Percentiles rank a stretch among this genome's conserved stretches.
Evolutionary conservation across 2,888 invertebrate species (phyloP).

Genomic region (Tinea semifulvella): DNA sequence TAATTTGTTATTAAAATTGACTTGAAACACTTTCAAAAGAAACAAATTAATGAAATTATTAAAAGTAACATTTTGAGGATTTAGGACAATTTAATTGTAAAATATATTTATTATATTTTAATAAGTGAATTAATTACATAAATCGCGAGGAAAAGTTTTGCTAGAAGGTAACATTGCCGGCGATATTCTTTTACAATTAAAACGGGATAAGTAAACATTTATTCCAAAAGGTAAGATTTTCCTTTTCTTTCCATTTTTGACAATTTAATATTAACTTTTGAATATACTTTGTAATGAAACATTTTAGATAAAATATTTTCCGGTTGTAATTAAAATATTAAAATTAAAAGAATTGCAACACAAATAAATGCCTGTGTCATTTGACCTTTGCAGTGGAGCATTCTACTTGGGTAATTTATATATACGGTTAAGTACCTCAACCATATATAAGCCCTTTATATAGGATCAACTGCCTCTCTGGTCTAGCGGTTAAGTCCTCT

Average conservation of each 20-base stretch:
- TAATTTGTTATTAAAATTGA: slow-evolving; percentile 1
- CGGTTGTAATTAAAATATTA: too few relatives aligned
- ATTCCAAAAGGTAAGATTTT: background rate
- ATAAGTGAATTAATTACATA: background rate
- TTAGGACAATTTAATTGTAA: background rate
- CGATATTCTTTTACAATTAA: background rate
- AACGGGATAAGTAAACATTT: slow-evolving; percentile 7
- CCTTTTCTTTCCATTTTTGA: background rate
- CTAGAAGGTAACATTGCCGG: background rate
- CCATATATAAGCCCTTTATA: too few relatives aligned
- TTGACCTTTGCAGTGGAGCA: too few relatives aligned
- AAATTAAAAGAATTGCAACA: too few relatives aligned
- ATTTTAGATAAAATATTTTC: too few relatives aligned
- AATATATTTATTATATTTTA: background rate
- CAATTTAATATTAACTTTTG: background rate
- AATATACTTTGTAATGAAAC: too few relatives aligned
- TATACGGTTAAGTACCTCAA: too few relatives aligned
- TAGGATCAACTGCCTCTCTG: too few relatives aligned
- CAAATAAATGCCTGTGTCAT: too few relatives aligned
- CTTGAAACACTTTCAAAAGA: slow-evolving; percentile 2
- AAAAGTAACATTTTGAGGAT: background rate
- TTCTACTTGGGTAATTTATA: too few relatives aligned
- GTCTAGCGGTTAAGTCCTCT: too few relatives aligned
- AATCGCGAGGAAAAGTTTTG: background rate
- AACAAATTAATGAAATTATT: background rate